These are phyloP conservation scores for Tipula unca DNA, from an alignment of 2,888 invertebrate species.

Conservation along the genomic window DNA sequence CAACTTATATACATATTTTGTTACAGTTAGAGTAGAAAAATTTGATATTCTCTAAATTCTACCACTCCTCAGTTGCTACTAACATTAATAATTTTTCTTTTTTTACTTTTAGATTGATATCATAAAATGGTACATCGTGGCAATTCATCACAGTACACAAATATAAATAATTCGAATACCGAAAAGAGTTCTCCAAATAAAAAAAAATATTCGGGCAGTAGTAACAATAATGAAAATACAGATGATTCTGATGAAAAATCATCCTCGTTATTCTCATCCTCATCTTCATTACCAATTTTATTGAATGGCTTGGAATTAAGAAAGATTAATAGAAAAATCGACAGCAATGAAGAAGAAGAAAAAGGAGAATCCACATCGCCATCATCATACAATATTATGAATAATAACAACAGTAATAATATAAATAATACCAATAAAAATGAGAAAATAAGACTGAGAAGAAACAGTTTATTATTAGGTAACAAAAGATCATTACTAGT, in stretches of 20 bases:
- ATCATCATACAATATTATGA: neutral
- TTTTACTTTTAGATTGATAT: neutral
- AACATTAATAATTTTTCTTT: neutral
- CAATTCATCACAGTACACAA: constrained; percentile 25
- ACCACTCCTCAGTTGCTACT: no score
- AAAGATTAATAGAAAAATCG: neutral
- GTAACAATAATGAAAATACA: neutral
- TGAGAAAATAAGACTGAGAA: constrained; percentile 21
- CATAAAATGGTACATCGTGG: constrained; percentile 31
- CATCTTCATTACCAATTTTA: neutral
- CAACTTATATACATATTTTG: no score
- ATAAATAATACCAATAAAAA: neutral
- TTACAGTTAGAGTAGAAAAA: no score
- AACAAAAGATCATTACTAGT: neutral
- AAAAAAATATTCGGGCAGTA: neutral
- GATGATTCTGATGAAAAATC: neutral
- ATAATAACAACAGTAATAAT: neutral
- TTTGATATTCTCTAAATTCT: no score
- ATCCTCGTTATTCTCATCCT: neutral
- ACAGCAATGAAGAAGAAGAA: neutral
- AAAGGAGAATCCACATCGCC: neutral
- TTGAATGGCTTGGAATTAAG: constrained; percentile 19
- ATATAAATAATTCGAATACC: neutral
- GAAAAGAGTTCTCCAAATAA: neutral
- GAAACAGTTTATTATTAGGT: neutral